Percentiles rank a stretch among this genome's conserved stretches.
phyloP scores from a whole-genome alignment of 2,797 vertebrate species.

The Peromyscus aztecus region DNA sequence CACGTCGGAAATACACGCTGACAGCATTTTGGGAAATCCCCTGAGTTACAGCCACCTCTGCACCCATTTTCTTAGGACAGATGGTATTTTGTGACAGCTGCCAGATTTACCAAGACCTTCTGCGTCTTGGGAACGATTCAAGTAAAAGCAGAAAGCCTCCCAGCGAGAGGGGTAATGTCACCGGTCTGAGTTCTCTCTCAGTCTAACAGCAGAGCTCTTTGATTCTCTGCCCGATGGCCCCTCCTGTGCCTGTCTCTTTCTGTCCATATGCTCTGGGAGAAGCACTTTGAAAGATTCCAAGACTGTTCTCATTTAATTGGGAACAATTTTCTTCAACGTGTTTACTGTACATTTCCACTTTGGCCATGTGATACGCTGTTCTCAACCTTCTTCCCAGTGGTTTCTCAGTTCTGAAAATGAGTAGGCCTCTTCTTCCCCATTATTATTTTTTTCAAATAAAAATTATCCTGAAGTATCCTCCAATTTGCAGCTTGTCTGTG shows the following conservation, averaged over 20 bases:
- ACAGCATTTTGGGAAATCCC: conserved; percentile 71
- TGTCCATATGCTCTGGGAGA: neutral
- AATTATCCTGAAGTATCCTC: neutral
- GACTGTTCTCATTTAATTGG: neutral
- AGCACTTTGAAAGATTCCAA: conserved; percentile 13
- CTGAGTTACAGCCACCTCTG: conserved; percentile 72
- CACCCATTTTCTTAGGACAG: conserved; percentile 81
- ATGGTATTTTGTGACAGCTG: conserved; percentile 83
- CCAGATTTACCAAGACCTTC: conserved; percentile 77
- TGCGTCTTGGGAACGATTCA: conserved; percentile 68
- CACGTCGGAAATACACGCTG: neutral
- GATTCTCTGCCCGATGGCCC: neutral
- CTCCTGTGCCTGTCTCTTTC: neutral
- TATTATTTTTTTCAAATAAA: neutral
- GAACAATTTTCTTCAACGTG: neutral
- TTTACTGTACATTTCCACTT: conserved; percentile 23
- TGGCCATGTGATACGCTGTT: neutral
- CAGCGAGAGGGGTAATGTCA: neutral
- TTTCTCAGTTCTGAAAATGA: conserved; percentile 37
- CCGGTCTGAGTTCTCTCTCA: conserved; percentile 62
- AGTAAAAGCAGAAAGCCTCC: conserved; percentile 52
- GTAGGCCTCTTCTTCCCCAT: neutral
- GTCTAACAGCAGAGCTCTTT: conserved; percentile 7
- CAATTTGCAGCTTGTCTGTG: neutral
- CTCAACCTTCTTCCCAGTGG: neutral